Base-by-base conservation (phyloP, 2,113 vertebrate genomes). In the Sarotherodon lohbergeri region DNA sequence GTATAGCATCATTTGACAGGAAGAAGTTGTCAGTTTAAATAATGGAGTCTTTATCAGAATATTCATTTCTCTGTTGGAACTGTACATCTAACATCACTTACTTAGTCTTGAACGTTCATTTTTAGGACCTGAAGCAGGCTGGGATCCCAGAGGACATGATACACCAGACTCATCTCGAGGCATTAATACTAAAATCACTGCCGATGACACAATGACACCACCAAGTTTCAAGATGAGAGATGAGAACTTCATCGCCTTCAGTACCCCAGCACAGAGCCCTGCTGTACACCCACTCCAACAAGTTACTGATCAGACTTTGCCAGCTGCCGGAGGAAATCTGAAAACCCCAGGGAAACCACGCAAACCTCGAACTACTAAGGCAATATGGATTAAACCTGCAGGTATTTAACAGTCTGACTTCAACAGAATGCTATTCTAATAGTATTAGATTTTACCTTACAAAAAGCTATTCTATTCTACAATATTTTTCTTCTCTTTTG, bases 291-390 rank as follows among this genome's bases (percentile, higher is more conserved):
- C 90, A 24, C 90, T 92, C 22, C 94, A 94, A 41, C 94, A 90
- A 43, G 80, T 89, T 46, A 73, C 87, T 19, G 93, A 92, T 56
- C 81, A 54, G 24, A 19, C 56, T 5, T 73, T 54, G 36, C n/a
- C 88, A 46, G 61, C 83, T 59, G 63, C 81, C 6, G 84, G 36
- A 68, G 88, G 76, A 22, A 56, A 4, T 27, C 50, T 86, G 84
- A 94, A 92, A 91, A 91, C 85, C 55, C 91, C 92, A 92, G 86
- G 92, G 84, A 95, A 94, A 92, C 82, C 87, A 73, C 91, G 94
- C 22, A 95, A 93, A 95, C 94, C 94, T 91, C 90, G 94, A 82
- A 14, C 89, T 86, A 91, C 95, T 63, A 95, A 95, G 80, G 87
- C 92, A 55, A 55, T 91, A 13, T 90, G 43, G 92, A 83, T 48